Base-by-base conservation (phyloP, 2,113 vertebrate genomes). In the Poicephalus gulielmi region DNA sequence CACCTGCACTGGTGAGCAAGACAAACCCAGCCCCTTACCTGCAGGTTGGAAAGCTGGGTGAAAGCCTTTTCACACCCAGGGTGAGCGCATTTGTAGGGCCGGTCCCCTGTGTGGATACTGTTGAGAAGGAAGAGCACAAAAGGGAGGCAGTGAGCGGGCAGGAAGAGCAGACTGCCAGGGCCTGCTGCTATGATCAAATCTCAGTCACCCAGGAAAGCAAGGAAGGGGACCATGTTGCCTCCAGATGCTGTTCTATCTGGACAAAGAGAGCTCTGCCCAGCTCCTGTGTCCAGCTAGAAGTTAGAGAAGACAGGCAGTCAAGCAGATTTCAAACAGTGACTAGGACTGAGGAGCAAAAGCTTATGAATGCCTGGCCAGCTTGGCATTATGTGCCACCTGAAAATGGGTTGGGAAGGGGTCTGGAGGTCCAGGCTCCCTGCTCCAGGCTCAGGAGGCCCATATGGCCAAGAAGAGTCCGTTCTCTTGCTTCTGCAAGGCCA, bases 11-110 rank as follows among this genome's bases (percentile, higher is more conserved):
- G 14, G 14, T 1, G 1, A 75, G 37, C 23, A 75, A 43, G 47
- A 80, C 47, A 35, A 17, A 17, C 35, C 22, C 37, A 64, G n/a
- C 12, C 13, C 55, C 94, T 97, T 97, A 99, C 99, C 99, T 99
- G 99, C 95, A 99, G 98, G 96, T 99, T 99, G 88, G 99, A 99
- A 86, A 99, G 99, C 94, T 99, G 99, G 39, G 99, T 99, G 97
- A 99, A 99, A 95, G 99, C 99, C 95, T 99, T 99, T 97, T 99
- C 99, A 96, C 99, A 99, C 96, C 99, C 99, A 30, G 99, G 98
- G 63, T 99, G 99, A 92, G 96, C 97, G 52, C 99, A 99, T 98
- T 99, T 99, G 95, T 99, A 99, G 14, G 99, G 99, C 88, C 99
- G 98, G 96, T 99, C 99, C 96, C 99, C 99, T 0, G 99, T 99